Conservation (phyloP, 2,113 vertebrate species). For the Sceloporus tristichus region DNA sequence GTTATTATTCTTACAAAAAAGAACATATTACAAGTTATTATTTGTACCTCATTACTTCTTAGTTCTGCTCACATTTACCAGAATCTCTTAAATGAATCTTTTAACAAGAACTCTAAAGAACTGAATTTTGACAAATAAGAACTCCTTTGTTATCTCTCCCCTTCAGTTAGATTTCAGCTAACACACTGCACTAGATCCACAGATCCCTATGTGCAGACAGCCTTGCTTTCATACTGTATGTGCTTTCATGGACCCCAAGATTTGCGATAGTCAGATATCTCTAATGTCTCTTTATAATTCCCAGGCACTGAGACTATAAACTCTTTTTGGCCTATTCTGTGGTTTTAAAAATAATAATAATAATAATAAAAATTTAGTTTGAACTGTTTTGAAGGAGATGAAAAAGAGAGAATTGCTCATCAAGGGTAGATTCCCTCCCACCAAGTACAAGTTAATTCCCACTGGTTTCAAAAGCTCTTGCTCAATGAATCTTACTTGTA, state of each 20-base stretch:
- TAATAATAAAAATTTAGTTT: background rate
- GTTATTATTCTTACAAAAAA: no score
- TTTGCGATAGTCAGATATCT: background rate
- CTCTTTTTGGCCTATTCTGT: background rate
- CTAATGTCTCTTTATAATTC: background rate
- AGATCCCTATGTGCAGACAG: background rate
- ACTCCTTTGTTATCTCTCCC: background rate
- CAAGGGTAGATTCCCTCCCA: background rate
- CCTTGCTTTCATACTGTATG: background rate
- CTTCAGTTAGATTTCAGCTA: background rate
- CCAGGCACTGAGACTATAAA: background rate
- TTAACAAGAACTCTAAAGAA: background rate
- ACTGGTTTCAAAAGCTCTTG: background rate
- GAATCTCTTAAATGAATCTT: background rate
- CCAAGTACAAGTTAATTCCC: constrained; percentile 8
- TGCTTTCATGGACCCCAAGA: background rate
- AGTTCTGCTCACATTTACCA: no score
- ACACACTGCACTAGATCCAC: background rate
- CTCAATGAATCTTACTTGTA: constrained; percentile 3
- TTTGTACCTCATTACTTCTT: no score
- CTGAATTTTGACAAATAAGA: background rate
- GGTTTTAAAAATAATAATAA: constrained; percentile 4
- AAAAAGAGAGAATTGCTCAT: background rate
- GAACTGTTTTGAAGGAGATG: background rate
- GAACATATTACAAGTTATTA: no score